Conservation (phyloP, 37 sponge, comb jelly and placozoan species). For the Agelas oroides region DNA sequence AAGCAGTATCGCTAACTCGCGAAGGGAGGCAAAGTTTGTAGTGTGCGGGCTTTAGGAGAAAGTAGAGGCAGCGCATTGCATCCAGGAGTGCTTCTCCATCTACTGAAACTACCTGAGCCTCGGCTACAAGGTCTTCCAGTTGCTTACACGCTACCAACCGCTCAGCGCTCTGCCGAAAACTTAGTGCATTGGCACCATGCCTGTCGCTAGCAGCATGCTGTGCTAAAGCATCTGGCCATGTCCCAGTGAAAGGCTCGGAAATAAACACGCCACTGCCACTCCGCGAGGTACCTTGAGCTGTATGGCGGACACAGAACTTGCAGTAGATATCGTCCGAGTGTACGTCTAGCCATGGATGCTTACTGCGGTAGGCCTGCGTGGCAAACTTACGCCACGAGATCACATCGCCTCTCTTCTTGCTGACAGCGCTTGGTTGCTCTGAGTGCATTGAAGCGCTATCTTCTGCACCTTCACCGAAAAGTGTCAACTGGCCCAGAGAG, state of each 20-base stretch:
- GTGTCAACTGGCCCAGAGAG: not conserved
- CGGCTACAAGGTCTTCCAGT: not conserved
- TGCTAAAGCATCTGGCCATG: not conserved
- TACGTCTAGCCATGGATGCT: not conserved
- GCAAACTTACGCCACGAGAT: slow-evolving; percentile 6
- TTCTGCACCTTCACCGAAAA: not conserved
- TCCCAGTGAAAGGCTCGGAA: not conserved
- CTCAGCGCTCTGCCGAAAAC: not conserved
- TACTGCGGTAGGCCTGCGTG: not conserved
- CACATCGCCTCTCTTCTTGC: not conserved
- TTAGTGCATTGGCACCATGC: not conserved
- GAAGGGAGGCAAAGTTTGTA: not conserved
- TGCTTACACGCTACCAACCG: not conserved
- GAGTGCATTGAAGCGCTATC: not conserved
- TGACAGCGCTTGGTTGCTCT: not conserved
- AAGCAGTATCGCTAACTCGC: not conserved
- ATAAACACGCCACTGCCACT: not conserved
- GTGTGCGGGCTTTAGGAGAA: slow-evolving; percentile 3
- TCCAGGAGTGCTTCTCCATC: slow-evolving; percentile 9
- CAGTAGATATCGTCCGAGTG: not conserved
- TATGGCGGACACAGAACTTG: not conserved
- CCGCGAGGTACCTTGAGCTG: not conserved
- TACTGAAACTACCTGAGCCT: not conserved
- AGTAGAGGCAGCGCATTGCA: not conserved
- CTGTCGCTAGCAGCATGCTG: not conserved